Conservation (phyloP, 2,888 invertebrate species). For the Leptopterna dolabrata region DNA sequence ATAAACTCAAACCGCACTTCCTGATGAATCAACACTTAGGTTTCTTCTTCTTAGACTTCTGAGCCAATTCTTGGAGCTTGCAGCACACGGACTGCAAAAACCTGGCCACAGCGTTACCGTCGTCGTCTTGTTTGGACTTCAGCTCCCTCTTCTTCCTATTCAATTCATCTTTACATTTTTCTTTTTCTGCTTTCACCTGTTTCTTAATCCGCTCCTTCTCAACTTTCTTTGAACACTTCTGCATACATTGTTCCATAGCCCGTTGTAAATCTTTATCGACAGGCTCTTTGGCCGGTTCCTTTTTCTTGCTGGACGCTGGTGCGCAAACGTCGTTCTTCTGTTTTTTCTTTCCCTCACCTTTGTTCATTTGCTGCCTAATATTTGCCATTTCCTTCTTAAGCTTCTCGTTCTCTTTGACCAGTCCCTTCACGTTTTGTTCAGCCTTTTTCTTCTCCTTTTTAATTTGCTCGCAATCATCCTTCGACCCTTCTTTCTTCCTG, state of each 20-base stretch:
- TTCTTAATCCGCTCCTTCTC: conserved; percentile 6
- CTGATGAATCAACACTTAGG: conserved; percentile 20
- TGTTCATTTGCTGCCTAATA: background rate
- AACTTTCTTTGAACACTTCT: conserved; percentile 13
- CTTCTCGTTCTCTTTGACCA: conserved; percentile 24
- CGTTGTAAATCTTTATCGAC: background rate
- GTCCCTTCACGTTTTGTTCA: background rate
- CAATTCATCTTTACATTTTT: conserved; percentile 2
- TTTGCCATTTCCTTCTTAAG: background rate
- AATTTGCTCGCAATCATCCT: background rate
- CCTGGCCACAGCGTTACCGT: background rate
- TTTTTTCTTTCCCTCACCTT: background rate
- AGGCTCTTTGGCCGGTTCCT: background rate
- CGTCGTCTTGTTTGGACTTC: background rate
- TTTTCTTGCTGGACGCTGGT: background rate
- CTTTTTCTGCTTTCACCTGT: background rate
- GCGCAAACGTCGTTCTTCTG: background rate
- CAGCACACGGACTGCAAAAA: conserved; percentile 7
- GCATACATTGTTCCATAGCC: conserved; percentile 5
- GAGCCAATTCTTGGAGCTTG: conserved; percentile 20
- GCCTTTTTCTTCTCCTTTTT: background rate
- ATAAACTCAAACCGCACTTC: background rate
- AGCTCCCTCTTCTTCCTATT: conserved; percentile 13
- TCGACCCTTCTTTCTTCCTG: background rate
- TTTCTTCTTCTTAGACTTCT: conserved; percentile 37